These are phyloP conservation scores for Mesorhabditis belari DNA, from an alignment of 2,888 invertebrate genomes.

Conservation along the genomic window DNA sequence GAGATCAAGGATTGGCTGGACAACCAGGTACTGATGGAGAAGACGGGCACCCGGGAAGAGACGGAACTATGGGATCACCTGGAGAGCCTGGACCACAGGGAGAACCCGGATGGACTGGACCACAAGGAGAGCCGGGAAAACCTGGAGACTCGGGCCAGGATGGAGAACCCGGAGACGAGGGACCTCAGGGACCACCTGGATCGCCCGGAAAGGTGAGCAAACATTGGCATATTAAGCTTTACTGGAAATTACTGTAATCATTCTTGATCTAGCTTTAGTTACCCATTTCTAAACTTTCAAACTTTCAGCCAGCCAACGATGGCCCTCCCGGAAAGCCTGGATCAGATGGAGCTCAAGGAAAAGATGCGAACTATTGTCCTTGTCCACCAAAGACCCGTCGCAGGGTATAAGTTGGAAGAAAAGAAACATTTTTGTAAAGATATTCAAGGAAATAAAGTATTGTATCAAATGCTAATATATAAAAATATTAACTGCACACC, in stretches of 20 bases:
- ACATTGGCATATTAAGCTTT: too few species aligned
- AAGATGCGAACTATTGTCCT: neutral
- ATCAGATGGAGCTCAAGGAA: neutral
- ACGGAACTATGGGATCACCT: slow-evolving; percentile 16
- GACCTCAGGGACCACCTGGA: slow-evolving; percentile 13
- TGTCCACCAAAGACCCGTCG: neutral
- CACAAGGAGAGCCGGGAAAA: slow-evolving; percentile 21
- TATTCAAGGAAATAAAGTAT: neutral
- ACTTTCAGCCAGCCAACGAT: neutral
- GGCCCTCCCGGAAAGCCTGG: neutral
- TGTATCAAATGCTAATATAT: too few species aligned
- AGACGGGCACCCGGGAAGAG: slow-evolving; percentile 13
- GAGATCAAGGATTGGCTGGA: slow-evolving; percentile 13
- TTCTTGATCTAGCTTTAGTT: too few species aligned
- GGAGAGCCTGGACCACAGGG: slow-evolving; percentile 17
- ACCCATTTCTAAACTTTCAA: neutral
- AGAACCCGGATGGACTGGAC: slow-evolving; percentile 19
- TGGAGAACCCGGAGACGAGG: slow-evolving; percentile 18
- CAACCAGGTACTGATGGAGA: slow-evolving; percentile 15
- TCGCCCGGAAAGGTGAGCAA: slow-evolving; percentile 9
- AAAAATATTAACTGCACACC: too few species aligned
- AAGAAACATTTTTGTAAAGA: too few species aligned
- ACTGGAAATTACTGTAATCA: too few species aligned
- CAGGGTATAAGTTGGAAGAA: too few species aligned
- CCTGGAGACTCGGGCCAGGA: slow-evolving; percentile 17